These are phyloP conservation scores for Cricetomys ansorgei DNA, from an alignment of 2,113 vertebrate species.

Conservation along the genomic window DNA sequence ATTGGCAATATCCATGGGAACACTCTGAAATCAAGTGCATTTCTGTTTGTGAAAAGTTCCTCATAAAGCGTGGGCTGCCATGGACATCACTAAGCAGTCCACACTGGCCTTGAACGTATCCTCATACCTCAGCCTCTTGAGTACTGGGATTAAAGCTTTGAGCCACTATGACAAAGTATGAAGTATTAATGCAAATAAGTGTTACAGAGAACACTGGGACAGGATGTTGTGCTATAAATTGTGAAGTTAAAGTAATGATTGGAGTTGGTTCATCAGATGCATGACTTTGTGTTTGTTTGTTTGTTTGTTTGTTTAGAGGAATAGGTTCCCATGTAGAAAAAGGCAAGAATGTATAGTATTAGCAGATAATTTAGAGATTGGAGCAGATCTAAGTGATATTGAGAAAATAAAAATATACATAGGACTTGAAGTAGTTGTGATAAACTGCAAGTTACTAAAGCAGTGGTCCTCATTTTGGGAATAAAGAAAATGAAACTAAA, in stretches of 20 bases:
- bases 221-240: not conserved
- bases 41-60: not conserved
- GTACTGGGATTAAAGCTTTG: not conserved
- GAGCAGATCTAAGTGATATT: not conserved
- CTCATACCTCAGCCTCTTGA: too few species aligned
- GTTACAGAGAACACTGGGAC: not conserved
- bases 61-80: not conserved
- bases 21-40: not conserved
- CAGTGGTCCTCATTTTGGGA: not conserved
- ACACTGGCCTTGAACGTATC: not conserved
- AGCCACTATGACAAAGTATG: not conserved
- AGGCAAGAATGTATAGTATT: not conserved
- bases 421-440: not conserved
- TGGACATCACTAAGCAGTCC: not conserved
- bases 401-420: not conserved
- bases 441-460: constrained; percentile 4
- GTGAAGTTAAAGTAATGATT: not conserved
- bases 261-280: not conserved
- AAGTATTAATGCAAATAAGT: not conserved
- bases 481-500: not conserved
- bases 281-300: too few species aligned
- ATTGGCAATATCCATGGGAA: not conserved
- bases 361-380: not conserved
- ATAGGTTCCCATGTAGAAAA: not conserved
- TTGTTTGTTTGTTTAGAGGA: not conserved